These are phyloP conservation scores for Tapirus terrestris DNA, from an alignment of 2,113 vertebrate genomes.

Conservation along the genomic window DNA sequence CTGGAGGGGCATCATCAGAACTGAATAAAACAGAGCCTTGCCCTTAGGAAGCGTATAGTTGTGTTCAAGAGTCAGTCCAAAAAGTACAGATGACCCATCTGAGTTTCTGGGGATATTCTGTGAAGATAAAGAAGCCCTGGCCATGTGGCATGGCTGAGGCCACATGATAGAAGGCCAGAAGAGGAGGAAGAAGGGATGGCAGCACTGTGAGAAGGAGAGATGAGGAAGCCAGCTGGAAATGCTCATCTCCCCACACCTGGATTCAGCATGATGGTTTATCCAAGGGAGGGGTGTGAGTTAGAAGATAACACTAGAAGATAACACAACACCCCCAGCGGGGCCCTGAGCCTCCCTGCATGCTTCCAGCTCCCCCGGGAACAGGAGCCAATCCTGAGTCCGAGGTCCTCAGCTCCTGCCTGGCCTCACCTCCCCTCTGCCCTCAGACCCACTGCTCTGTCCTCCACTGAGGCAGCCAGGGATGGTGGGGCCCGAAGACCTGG, in stretches of 20 bases:
- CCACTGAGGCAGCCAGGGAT: not conserved
- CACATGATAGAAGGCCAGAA: not conserved
- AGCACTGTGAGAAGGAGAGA: not conserved
- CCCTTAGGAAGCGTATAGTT: not conserved
- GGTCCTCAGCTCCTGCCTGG: not conserved
- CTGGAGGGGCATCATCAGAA: not conserved
- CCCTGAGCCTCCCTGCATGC: too few species aligned
- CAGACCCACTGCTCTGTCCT: too few species aligned
- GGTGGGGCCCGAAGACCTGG: not conserved
- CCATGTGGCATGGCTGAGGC: not conserved
- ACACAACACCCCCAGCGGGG: not conserved
- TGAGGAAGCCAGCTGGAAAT: not conserved
- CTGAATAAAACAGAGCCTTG: not conserved
- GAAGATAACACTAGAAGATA: too few species aligned
- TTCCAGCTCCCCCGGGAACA: not conserved
- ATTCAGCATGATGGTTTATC: too few species aligned
- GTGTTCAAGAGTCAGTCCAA: not conserved
- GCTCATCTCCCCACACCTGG: not conserved
- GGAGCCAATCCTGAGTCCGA: not conserved
- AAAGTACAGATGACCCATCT: not conserved
- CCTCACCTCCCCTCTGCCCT: not conserved
- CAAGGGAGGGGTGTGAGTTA: accelerated
- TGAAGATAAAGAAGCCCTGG: not conserved
- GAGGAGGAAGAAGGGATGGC: not conserved
- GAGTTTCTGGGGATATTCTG: not conserved